phyloP scores from a whole-genome alignment of 2,888 invertebrate species.

The Cataglyphis livida region DNA sequence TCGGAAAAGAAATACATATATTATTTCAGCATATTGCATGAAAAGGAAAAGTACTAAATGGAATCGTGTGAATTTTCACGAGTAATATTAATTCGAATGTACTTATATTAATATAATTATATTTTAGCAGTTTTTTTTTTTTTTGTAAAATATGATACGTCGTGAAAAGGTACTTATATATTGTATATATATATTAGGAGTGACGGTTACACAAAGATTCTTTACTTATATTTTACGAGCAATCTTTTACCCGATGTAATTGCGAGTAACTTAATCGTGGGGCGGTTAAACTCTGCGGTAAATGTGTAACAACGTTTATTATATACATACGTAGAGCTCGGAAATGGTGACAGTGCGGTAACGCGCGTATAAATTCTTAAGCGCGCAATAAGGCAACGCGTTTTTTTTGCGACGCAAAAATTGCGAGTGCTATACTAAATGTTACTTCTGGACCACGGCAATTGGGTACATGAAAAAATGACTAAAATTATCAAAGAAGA shows the following conservation, averaged over 20 bases:
- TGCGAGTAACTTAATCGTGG: constrained; percentile 3
- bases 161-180: constrained; percentile 3
- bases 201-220: constrained; percentile 7
- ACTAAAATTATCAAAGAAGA: too few relatives aligned
- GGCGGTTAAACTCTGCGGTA: constrained; percentile 27
- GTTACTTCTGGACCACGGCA: too few relatives aligned
- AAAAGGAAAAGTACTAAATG: background rate
- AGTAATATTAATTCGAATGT: constrained; percentile 7
- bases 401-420: constrained; percentile 42
- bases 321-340: constrained; percentile 23
- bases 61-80: background rate
- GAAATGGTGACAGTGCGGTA: constrained; percentile 11
- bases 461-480: too few relatives aligned
- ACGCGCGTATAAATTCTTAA: constrained; percentile 61
- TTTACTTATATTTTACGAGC: background rate
- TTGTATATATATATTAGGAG: background rate
- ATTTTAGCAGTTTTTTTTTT: background rate
- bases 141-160: constrained; percentile 1
- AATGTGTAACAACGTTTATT: constrained; percentile 40
- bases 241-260: constrained; percentile 18
- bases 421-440: background rate
- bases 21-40: background rate
- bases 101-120: background rate
- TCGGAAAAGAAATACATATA: background rate
- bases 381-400: constrained; percentile 60